These are phyloP conservation scores for Dioctria linearis DNA, from an alignment of 2,888 invertebrate genomes.

Conservation along the genomic window DNA sequence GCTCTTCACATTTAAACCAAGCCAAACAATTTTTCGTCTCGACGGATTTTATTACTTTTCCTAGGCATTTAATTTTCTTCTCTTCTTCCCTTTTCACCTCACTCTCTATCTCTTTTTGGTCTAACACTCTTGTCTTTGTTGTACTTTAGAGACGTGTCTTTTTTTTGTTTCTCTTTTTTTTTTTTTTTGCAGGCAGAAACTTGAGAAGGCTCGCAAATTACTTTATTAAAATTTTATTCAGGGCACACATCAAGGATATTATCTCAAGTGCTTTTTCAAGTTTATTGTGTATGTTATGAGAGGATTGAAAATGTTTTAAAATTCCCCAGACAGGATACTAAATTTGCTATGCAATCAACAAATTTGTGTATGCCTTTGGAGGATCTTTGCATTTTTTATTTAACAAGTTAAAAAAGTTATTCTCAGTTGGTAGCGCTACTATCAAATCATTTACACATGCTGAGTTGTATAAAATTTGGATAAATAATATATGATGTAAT, in stretches of 20 bases:
- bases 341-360: slow-evolving; percentile 4
- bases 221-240: slow-evolving; percentile 30
- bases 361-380: not conserved
- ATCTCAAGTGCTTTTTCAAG: slow-evolving; percentile 19
- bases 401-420: too few species aligned
- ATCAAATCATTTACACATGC: too few species aligned
- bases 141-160: too few species aligned
- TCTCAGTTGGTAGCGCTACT: too few species aligned
- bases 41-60: slow-evolving; percentile 34
- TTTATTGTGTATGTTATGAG: not conserved
- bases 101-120: not conserved
- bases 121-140: not conserved
- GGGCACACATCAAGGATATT: slow-evolving; percentile 22
- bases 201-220: slow-evolving; percentile 30
- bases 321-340: slow-evolving; percentile 9
- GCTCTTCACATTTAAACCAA: slow-evolving; percentile 20
- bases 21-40: slow-evolving; percentile 18
- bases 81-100: not conserved
- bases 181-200: too few species aligned
- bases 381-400: slow-evolving; percentile 29
- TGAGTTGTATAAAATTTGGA: too few species aligned
- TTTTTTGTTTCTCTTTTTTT: too few species aligned
- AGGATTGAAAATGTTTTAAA: not conserved
- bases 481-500: too few species aligned
- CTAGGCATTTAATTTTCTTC: slow-evolving; percentile 40